These are phyloP conservation scores for Diuraphis noxia DNA, from an alignment of 1,140 invertebrate genomes.

Conservation along the genomic window DNA sequence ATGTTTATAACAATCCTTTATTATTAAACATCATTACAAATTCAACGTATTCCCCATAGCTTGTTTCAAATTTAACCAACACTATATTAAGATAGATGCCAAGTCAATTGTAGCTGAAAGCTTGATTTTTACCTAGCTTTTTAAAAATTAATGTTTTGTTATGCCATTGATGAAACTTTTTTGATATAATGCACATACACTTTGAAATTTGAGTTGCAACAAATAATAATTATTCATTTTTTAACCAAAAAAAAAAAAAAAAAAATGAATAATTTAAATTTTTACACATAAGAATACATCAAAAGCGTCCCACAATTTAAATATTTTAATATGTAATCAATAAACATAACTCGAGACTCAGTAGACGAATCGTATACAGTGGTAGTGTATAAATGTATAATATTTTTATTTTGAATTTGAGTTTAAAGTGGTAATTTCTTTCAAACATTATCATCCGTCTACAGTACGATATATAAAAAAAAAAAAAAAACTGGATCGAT, in stretches of 20 bases:
- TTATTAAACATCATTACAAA: background rate
- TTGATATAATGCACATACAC: background rate
- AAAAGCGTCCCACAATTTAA: background rate
- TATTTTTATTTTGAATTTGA: background rate
- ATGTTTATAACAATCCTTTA: background rate
- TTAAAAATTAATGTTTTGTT: background rate
- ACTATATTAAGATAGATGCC: background rate
- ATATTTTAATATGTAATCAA: conserved; percentile 6
- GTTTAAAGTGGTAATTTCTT: background rate
- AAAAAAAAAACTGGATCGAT: too few relatives aligned
- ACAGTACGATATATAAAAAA: too few relatives aligned
- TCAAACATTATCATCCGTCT: background rate
- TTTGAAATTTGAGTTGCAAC: background rate
- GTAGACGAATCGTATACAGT: background rate
- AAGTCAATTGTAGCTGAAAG: background rate
- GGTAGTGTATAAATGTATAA: background rate
- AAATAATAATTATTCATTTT: background rate
- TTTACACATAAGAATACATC: background rate
- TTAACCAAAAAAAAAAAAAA: background rate
- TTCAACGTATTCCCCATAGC: background rate
- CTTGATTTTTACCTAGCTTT: background rate
- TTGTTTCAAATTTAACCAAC: background rate
- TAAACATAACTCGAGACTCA: background rate
- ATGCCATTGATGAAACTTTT: background rate
- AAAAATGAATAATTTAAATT: background rate